Evolutionary conservation across 2,888 invertebrate genomes (phyloP).

Genomic region (Rotaria socialis): DNA sequence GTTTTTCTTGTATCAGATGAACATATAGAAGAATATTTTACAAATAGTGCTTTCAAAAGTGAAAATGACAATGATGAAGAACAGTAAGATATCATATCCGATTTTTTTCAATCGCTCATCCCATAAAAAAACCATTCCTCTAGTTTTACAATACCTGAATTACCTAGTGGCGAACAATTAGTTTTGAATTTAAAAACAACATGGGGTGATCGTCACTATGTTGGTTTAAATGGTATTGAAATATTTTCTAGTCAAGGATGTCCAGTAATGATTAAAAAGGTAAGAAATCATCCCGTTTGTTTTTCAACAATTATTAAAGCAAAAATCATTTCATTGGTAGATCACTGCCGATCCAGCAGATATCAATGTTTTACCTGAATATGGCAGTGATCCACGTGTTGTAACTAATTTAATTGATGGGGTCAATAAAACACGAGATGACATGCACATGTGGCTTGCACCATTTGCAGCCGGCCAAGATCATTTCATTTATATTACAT

Average conservation of each 20-base stretch:
- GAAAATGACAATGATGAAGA: not conserved
- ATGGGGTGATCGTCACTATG: conserved; percentile 76
- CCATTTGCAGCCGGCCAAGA: conserved; percentile 66
- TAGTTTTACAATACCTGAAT: conserved; percentile 70
- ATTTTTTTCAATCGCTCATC: too few species aligned
- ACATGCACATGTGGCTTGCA: conserved; percentile 73
- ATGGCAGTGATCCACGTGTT: conserved; percentile 37
- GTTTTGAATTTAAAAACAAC: conserved; percentile 72
- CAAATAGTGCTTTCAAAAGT: not conserved
- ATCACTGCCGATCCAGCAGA: conserved; percentile 8
- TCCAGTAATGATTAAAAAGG: conserved; percentile 66
- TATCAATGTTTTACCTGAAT: conserved; percentile 28
- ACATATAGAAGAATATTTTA: conserved; percentile 13
- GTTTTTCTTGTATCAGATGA: not conserved
- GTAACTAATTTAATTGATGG: conserved; percentile 31
- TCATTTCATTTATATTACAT: conserved; percentile 65
- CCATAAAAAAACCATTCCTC: conserved; percentile 52
- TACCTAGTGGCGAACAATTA: conserved; percentile 69
- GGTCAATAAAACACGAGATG: conserved; percentile 65
- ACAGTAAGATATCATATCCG: not conserved
- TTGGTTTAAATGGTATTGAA: conserved; percentile 75
- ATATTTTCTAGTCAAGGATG: conserved; percentile 69
- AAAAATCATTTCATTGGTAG: not conserved
- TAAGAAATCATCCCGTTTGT: conserved; percentile 52
- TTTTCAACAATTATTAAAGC: not conserved